These are phyloP conservation scores for Rallus crepitans DNA, from an alignment of 2,797 vertebrate species.

Conservation along the genomic window DNA sequence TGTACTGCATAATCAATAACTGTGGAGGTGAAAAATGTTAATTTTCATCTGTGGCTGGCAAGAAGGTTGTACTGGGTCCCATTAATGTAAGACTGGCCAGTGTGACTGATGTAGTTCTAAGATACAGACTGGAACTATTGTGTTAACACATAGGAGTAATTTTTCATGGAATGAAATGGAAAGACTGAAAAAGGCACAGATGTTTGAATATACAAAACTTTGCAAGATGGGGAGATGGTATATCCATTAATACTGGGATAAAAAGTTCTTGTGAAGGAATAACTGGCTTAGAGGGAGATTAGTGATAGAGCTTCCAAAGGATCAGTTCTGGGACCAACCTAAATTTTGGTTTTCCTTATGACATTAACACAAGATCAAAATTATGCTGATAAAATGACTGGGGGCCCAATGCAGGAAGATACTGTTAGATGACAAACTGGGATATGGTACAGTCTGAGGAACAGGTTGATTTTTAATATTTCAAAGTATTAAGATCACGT, in stretches of 20 bases:
- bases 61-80: not conserved
- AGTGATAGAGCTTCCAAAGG: not conserved
- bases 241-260: not conserved
- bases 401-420: not conserved
- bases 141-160: not conserved
- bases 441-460: not conserved
- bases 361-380: not conserved
- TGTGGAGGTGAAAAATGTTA: not conserved
- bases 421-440: not conserved
- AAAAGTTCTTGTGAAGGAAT: not conserved
- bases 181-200: not conserved
- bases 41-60: not conserved
- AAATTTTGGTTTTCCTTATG: not conserved
- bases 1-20: not conserved
- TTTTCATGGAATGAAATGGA: not conserved
- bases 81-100: not conserved
- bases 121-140: not conserved
- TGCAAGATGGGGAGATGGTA: not conserved
- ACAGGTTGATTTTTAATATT: not conserved
- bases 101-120: not conserved
- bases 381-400: not conserved
- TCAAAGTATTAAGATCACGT: not conserved
- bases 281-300: not conserved
- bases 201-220: constrained; percentile 3
- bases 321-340: not conserved